A percentile compares a stretch with the other conserved stretches of the same genome.
Conservation (phyloP, 2,797 vertebrate genomes). For the Paguma larvata region DNA sequence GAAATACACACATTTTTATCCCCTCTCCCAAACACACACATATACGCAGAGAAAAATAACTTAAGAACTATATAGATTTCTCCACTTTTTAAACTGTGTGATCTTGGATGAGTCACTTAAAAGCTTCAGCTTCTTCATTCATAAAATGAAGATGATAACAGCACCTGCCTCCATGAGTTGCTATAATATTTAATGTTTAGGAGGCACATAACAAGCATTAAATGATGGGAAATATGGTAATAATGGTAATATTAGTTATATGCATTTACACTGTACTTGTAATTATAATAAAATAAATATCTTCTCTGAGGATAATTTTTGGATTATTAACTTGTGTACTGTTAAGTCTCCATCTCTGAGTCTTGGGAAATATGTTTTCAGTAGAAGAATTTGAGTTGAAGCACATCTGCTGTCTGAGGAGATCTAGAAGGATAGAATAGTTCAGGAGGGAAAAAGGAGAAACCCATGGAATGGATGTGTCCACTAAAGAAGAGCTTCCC, state of each 20-base stretch:
- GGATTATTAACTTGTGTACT: background rate
- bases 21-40: background rate
- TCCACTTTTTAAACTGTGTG: background rate
- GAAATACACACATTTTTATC: background rate
- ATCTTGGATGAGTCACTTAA: background rate
- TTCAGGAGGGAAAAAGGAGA: background rate
- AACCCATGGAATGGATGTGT: background rate
- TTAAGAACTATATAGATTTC: background rate
- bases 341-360: background rate
- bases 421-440: background rate
- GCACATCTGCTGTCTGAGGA: background rate
- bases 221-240: background rate
- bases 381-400: background rate
- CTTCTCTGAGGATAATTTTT: background rate
- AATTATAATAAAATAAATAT: conserved; percentile 12
- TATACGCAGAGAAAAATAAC: background rate
- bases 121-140: background rate
- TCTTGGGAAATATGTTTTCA: background rate
- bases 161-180: background rate
- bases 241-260: background rate
- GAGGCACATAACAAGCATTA: background rate
- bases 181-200: background rate
- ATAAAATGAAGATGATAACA: background rate
- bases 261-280: background rate
- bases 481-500: background rate